phyloP scores from a whole-genome alignment of 2,113 vertebrate species.

The Cebidichthys violaceus region DNA sequence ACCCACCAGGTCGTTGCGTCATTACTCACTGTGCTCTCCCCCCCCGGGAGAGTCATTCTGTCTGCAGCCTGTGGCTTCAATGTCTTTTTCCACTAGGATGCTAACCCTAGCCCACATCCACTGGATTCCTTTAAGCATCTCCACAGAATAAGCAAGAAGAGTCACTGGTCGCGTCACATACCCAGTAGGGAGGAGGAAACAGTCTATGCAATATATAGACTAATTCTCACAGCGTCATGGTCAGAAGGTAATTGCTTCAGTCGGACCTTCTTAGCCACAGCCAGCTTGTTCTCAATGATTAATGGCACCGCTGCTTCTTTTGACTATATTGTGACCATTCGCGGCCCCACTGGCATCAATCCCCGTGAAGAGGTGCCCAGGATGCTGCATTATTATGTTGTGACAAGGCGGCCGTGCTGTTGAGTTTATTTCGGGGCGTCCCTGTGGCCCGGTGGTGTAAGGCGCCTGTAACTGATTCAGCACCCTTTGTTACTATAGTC shows the following conservation, averaged over 20 bases:
- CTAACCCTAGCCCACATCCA: no score
- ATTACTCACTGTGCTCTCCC: conserved; percentile 71
- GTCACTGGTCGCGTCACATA: background rate
- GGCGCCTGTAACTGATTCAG: background rate
- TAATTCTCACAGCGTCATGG: background rate
- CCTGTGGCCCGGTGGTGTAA: background rate
- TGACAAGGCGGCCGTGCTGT: conserved; percentile 13
- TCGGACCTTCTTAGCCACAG: conserved; percentile 4
- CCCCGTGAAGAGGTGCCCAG: conserved; percentile 3
- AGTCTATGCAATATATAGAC: background rate
- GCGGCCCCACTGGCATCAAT: conserved; percentile 13
- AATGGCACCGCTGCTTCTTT: conserved; percentile 34
- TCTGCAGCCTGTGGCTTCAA: conserved; percentile 37
- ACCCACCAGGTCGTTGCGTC: conserved; percentile 58
- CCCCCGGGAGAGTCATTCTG: conserved; percentile 29
- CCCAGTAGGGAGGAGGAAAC: background rate
- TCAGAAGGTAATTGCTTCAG: conserved; percentile 10
- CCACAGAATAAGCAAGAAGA: background rate
- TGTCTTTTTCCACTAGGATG: conserved; percentile 6
- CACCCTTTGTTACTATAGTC: background rate
- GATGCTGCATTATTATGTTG: conserved; percentile 11
- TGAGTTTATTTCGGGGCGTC: conserved; percentile 20
- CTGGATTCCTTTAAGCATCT: background rate
- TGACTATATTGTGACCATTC: conserved; percentile 21
- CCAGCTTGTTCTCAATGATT: conserved; percentile 30